Evolutionary conservation across 1,140 invertebrate genomes (phyloP).

Genomic region (Medauroidea extradentata): DNA sequence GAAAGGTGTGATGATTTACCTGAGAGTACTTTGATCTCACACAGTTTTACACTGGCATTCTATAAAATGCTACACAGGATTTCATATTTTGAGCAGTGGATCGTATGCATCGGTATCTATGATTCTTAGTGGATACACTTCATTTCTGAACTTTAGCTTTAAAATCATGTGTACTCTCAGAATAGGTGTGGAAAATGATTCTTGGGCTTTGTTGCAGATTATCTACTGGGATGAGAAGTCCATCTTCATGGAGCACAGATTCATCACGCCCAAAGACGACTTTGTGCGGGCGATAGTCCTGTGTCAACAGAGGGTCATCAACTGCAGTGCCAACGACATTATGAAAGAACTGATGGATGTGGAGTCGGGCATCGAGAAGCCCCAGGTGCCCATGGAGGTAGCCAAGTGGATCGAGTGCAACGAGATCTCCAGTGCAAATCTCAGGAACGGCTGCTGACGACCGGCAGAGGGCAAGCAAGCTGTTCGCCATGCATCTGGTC

Average conservation of each 20-base stretch:
- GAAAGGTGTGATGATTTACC: too few relatives aligned
- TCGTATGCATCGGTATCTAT: too few relatives aligned
- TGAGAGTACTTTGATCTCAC: too few relatives aligned
- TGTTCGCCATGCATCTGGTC: too few relatives aligned
- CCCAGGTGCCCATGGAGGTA: slow-evolving; percentile 55
- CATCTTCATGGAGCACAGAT: slow-evolving; percentile 82
- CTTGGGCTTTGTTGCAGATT: slow-evolving; percentile 45
- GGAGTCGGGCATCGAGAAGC: slow-evolving; percentile 46
- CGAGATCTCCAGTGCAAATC: slow-evolving; percentile 58
- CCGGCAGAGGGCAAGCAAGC: neutral
- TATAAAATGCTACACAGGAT: too few relatives aligned
- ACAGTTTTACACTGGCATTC: too few relatives aligned
- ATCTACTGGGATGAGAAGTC: slow-evolving; percentile 81
- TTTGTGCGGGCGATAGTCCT: slow-evolving; percentile 79
- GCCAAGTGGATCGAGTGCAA: slow-evolving; percentile 64
- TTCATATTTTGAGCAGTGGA: too few relatives aligned
- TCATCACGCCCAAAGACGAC: slow-evolving; percentile 68
- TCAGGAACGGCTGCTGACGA: slow-evolving; percentile 45
- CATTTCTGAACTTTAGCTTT: too few relatives aligned
- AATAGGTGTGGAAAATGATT: neutral
- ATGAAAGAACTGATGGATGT: slow-evolving; percentile 34
- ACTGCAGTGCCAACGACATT: slow-evolving; percentile 59
- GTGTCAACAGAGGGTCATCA: slow-evolving; percentile 67
- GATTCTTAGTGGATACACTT: too few relatives aligned
- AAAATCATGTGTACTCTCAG: too few relatives aligned